phyloP scores from a whole-genome alignment of 2,113 vertebrate species.

The Shinisaurus crocodilurus region DNA sequence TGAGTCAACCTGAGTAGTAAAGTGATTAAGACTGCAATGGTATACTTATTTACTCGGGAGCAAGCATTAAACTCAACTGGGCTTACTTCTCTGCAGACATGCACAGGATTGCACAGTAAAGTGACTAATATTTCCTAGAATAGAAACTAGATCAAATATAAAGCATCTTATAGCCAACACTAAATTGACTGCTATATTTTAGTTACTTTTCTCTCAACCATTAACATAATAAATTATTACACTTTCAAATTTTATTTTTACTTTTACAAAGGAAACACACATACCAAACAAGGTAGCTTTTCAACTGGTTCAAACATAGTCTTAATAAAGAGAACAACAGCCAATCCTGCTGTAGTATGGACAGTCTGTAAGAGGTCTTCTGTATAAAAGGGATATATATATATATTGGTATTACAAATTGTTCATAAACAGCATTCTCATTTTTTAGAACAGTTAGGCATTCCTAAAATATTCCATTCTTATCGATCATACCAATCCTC shows the following conservation, averaged over 20 bases:
- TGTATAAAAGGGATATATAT: conserved; percentile 50
- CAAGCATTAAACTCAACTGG: neutral
- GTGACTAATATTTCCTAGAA: neutral
- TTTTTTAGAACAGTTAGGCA: neutral
- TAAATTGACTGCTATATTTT: neutral
- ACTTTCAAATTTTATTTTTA: conserved; percentile 1
- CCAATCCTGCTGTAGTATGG: conserved; percentile 92
- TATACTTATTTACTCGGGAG: neutral
- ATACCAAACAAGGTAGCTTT: conserved; percentile 85
- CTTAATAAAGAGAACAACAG: conserved; percentile 85
- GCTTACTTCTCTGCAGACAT: neutral
- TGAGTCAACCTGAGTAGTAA: neutral
- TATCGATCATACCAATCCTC: neutral
- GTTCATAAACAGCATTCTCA: neutral
- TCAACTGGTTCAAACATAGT: conserved; percentile 83
- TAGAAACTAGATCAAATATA: neutral
- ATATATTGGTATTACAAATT: conserved; percentile 2
- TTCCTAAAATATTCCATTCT: neutral
- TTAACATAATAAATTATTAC: neutral
- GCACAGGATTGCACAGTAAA: neutral
- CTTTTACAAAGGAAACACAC: conserved; percentile 55
- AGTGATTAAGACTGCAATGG: neutral
- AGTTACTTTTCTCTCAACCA: neutral
- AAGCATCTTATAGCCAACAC: neutral
- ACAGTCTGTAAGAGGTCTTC: conserved; percentile 89